Conservation (phyloP, 2,113 vertebrate species). For the Psophia crepitans region DNA sequence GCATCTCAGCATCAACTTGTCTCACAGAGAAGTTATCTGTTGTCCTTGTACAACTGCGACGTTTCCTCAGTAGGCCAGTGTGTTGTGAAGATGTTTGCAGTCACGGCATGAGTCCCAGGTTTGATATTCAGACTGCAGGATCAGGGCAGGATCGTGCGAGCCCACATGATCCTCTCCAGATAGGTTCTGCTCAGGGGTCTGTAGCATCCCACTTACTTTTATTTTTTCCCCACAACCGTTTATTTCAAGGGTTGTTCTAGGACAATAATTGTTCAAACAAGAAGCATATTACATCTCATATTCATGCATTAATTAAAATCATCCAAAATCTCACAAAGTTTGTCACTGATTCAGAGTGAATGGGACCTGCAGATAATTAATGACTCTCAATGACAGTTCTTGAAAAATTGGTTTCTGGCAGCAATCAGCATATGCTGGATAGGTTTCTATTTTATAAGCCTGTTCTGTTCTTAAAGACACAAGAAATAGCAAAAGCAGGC, state of each 20-base stretch:
- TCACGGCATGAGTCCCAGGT: background rate
- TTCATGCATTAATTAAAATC: slow-evolving; percentile 56
- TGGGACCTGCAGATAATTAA: slow-evolving; percentile 65
- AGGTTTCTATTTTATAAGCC: slow-evolving; percentile 19
- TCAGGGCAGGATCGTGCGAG: background rate
- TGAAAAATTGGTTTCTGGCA: slow-evolving; percentile 47
- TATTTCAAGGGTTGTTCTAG: slow-evolving; percentile 42
- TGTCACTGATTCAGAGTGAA: slow-evolving; percentile 50
- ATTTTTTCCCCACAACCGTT: background rate
- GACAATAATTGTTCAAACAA: slow-evolving; percentile 34
- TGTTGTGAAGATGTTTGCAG: background rate
- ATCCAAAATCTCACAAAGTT: slow-evolving; percentile 50
- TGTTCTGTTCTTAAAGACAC: slow-evolving; percentile 42
- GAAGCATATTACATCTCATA: slow-evolving; percentile 19
- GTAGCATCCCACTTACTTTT: background rate
- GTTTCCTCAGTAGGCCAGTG: background rate
- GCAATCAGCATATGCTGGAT: slow-evolving; percentile 9
- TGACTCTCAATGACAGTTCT: slow-evolving; percentile 52
- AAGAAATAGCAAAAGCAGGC: background rate
- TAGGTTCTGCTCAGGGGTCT: background rate
- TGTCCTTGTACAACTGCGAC: background rate
- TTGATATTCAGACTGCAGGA: background rate
- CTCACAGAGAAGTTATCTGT: background rate
- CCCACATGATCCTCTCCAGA: background rate
- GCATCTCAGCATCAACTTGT: background rate